These are phyloP conservation scores for Agrotis ipsilon DNA, from an alignment of 2,888 invertebrate species.

Conservation along the genomic window DNA sequence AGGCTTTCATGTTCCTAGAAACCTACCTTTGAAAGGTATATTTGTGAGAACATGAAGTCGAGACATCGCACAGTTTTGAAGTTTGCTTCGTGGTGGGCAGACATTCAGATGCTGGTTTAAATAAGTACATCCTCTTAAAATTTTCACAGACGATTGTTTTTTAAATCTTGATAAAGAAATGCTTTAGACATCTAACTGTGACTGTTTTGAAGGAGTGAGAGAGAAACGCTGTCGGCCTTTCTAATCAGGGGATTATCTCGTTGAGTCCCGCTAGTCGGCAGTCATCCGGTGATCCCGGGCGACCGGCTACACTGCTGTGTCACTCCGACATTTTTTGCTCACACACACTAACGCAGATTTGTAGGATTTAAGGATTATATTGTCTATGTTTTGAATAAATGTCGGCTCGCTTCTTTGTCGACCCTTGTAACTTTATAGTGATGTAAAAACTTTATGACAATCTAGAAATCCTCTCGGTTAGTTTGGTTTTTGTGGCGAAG, in stretches of 20 bases:
- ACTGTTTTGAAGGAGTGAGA: constrained; percentile 68
- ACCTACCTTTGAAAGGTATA: background rate
- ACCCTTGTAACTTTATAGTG: constrained; percentile 55
- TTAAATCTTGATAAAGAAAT: constrained; percentile 38
- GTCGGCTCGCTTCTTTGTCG: constrained; percentile 53
- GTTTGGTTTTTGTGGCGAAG: constrained; percentile 46
- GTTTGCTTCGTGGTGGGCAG: background rate
- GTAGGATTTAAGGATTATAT: constrained; percentile 57
- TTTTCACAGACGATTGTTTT: constrained; percentile 7
- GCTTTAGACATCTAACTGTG: constrained; percentile 49
- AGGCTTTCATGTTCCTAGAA: background rate
- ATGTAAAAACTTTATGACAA: constrained; percentile 51
- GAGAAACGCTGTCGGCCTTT: constrained; percentile 72
- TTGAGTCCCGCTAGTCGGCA: constrained; percentile 74
- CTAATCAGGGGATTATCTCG: constrained; percentile 82
- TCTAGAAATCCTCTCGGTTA: constrained; percentile 31
- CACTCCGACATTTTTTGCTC: constrained; percentile 68
- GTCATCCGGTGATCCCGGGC: constrained; percentile 62
- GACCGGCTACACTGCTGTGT: constrained; percentile 59
- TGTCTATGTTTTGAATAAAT: constrained; percentile 61
- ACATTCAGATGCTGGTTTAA: background rate
- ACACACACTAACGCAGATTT: constrained; percentile 63
- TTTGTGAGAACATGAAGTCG: no score
- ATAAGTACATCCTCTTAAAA: background rate
- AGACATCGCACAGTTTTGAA: background rate